Percentiles rank a stretch among this genome's conserved stretches.
These are phyloP conservation scores for Mus caroli DNA, from an alignment of 2,797 vertebrate genomes.

Conservation along the genomic window DNA sequence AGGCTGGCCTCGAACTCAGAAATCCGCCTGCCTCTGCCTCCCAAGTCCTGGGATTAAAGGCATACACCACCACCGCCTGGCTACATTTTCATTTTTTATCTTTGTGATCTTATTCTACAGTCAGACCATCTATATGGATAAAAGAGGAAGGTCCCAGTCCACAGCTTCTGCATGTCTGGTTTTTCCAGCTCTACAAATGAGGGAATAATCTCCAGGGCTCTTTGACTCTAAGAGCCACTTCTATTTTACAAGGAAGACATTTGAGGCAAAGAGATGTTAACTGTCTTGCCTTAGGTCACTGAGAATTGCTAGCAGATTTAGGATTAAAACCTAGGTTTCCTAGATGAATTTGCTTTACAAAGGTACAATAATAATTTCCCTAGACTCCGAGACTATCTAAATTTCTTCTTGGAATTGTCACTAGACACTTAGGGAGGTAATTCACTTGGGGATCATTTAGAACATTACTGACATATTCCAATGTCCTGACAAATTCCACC, in stretches of 20 bases:
- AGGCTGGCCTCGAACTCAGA: no score
- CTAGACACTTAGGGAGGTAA: slow-evolving; percentile 53
- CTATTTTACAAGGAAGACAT: slow-evolving; percentile 63
- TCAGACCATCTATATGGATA: neutral
- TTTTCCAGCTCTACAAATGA: slow-evolving; percentile 54
- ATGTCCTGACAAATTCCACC: slow-evolving; percentile 5
- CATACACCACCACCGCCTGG: no score
- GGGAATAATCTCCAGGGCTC: slow-evolving; percentile 37
- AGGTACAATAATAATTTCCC: slow-evolving; percentile 62
- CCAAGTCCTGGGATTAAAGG: no score
- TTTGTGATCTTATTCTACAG: neutral
- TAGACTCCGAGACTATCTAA: slow-evolving; percentile 52
- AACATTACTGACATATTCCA: slow-evolving; percentile 35
- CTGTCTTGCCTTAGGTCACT: slow-evolving; percentile 66
- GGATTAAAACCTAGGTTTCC: slow-evolving; percentile 68
- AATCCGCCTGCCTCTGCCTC: no score
- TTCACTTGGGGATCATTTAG: slow-evolving; percentile 40
- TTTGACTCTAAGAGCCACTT: slow-evolving; percentile 60
- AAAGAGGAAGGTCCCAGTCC: neutral
- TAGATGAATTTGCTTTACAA: slow-evolving; percentile 68
- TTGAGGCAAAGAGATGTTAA: slow-evolving; percentile 62
- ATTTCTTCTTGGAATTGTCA: slow-evolving; percentile 69
- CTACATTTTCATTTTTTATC: neutral
- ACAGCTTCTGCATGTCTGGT: neutral
- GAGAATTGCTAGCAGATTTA: slow-evolving; percentile 58